These are phyloP conservation scores for Dusona sp. DNA, from an alignment of 2,888 invertebrate genomes.

Conservation along the genomic window DNA sequence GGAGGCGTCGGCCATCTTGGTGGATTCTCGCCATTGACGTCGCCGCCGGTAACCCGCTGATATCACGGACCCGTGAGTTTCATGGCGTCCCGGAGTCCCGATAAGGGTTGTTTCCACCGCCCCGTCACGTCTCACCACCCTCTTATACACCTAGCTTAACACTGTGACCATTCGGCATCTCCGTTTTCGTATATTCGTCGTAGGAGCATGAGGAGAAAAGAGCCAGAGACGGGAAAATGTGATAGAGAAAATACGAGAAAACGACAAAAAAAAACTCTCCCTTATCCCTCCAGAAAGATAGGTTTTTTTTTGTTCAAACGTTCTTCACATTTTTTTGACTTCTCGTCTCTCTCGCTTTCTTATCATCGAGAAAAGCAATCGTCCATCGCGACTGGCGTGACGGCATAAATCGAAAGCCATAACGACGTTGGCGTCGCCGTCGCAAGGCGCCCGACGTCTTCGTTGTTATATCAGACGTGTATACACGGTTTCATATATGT, in stretches of 20 bases:
- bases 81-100: constrained; percentile 65
- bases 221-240: constrained; percentile 24
- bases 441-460: constrained; percentile 75
- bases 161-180: constrained; percentile 30
- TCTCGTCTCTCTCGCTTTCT: constrained; percentile 42
- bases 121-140: constrained; percentile 32
- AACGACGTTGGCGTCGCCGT: constrained; percentile 73
- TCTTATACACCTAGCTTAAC: constrained; percentile 42
- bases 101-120: constrained; percentile 68
- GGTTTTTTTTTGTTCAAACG: constrained; percentile 24
- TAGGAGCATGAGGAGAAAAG: constrained; percentile 1
- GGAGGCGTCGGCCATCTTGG: constrained; percentile 43
- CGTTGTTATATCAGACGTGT: constrained; percentile 53
- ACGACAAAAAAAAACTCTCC: constrained; percentile 12
- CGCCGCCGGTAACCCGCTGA: constrained; percentile 68
- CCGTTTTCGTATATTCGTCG: constrained; percentile 26
- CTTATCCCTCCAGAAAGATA: constrained; percentile 21
- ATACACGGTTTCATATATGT: constrained; percentile 33
- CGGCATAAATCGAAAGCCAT: constrained; percentile 81
- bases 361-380: constrained; percentile 77
- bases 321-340: constrained; percentile 37
- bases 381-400: constrained; percentile 75
- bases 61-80: constrained; percentile 70
- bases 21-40: constrained; percentile 27
- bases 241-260: constrained; percentile 29